These are phyloP conservation scores for Mionectes olivaceus DNA, from an alignment of 2,797 vertebrate species.

Conservation along the genomic window DNA sequence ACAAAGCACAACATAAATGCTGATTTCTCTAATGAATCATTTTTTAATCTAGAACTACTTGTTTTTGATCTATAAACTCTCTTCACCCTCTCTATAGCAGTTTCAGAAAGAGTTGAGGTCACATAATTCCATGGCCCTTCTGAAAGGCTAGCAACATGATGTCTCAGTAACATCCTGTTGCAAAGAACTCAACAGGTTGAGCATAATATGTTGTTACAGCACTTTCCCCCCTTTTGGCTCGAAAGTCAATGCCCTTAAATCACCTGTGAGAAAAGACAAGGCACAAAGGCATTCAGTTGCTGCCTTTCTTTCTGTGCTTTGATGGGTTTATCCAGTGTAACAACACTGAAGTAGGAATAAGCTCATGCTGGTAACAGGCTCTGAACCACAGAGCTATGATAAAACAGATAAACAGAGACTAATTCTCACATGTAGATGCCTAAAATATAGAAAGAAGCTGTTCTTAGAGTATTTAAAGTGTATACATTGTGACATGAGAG, in stretches of 20 bases:
- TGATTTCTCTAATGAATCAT: background rate
- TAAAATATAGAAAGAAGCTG: background rate
- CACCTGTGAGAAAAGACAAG: background rate
- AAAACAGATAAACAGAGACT: background rate
- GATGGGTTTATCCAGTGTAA: background rate
- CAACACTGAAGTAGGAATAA: background rate
- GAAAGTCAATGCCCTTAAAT: background rate
- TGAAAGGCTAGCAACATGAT: background rate
- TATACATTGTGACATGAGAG: background rate
- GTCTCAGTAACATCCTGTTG: background rate
- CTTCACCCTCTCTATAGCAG: background rate
- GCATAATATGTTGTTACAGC: background rate
- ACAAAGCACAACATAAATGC: background rate
- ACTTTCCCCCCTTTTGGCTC: background rate
- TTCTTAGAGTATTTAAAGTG: background rate
- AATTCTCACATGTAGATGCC: background rate
- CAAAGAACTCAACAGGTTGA: background rate
- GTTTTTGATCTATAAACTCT: background rate
- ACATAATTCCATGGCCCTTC: background rate
- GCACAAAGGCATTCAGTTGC: background rate
- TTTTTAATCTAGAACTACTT: background rate
- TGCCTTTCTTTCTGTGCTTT: background rate
- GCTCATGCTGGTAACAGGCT: background rate
- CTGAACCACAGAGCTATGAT: background rate
- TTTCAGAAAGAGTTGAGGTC: background rate